phyloP scores from a whole-genome alignment of 1,140 invertebrate genomes.

The Heterodera schachtii region DNA sequence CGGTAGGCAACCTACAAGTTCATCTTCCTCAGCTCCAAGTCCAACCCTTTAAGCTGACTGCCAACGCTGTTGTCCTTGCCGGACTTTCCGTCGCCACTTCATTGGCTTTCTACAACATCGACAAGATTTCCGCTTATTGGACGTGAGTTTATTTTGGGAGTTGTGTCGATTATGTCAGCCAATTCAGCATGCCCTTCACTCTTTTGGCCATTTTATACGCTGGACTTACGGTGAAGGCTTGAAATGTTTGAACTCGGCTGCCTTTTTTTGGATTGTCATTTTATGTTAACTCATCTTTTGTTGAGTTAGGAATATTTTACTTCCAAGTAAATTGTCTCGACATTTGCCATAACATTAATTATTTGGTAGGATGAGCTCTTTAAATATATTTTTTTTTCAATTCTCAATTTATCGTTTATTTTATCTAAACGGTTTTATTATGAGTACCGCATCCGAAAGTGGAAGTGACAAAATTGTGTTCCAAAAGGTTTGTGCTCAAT shows the following conservation, averaged over 20 bases:
- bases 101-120: constrained; percentile 60
- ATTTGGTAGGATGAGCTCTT: background rate
- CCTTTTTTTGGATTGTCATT: background rate
- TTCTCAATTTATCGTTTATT: background rate
- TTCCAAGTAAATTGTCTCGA: too few relatives aligned
- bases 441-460: constrained; percentile 5
- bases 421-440: background rate
- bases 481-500: constrained; percentile 4
- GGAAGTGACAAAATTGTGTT: constrained; percentile 1
- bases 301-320: too few relatives aligned
- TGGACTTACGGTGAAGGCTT: background rate
- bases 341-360: too few relatives aligned
- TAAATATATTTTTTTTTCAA: constrained; percentile 9
- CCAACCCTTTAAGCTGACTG: constrained; percentile 47
- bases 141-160: constrained; percentile 35
- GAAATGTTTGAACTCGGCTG: too few relatives aligned
- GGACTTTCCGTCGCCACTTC: constrained; percentile 51
- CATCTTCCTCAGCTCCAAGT: background rate
- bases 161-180: background rate
- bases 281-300: background rate
- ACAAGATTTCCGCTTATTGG: constrained; percentile 57
- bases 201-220: background rate
- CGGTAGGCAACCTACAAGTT: constrained; percentile 30
- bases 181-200: constrained; percentile 23
- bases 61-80: constrained; percentile 49